These are phyloP conservation scores for Sternarchorhynchus goeldii DNA, from an alignment of 2,797 vertebrate species.

Conservation along the genomic window DNA sequence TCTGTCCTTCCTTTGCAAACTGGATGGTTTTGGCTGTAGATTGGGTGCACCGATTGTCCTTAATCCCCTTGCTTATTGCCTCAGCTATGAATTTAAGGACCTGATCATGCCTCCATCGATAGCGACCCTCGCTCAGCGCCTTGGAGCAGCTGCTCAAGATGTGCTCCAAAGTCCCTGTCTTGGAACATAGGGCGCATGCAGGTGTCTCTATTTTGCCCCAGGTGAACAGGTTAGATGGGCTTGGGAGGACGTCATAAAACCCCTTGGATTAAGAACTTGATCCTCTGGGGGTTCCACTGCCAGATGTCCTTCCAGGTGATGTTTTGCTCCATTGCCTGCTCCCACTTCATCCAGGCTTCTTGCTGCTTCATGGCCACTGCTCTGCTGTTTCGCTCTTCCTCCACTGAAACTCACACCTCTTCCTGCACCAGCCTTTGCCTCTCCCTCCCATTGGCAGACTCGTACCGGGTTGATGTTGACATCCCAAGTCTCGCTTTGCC, in stretches of 20 bases:
- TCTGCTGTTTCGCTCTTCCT: not conserved
- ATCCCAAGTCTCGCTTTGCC: not conserved
- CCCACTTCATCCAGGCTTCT: conserved; percentile 4
- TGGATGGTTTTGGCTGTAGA: too few species aligned
- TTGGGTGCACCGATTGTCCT: not conserved
- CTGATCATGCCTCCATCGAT: not conserved
- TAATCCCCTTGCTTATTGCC: not conserved
- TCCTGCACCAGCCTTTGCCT: conserved; percentile 7
- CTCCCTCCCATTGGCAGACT: not conserved
- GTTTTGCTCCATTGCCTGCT: not conserved
- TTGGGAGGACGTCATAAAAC: not conserved
- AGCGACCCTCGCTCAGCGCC: not conserved
- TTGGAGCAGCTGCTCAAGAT: not conserved
- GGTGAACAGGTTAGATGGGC: not conserved
- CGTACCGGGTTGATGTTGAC: not conserved
- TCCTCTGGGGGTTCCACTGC: not conserved
- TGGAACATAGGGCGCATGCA: not conserved
- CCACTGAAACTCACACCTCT: not conserved
- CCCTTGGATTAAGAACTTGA: not conserved
- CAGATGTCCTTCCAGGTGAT: not conserved
- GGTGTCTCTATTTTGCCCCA: conserved; percentile 6
- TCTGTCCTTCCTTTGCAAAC: too few species aligned
- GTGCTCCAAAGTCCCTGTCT: not conserved
- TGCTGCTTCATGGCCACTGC: conserved; percentile 1
- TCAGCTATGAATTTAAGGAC: not conserved